Evolutionary conservation across 2,113 vertebrate genomes (phyloP).

Genomic region (Prietella phreatophila): DNA sequence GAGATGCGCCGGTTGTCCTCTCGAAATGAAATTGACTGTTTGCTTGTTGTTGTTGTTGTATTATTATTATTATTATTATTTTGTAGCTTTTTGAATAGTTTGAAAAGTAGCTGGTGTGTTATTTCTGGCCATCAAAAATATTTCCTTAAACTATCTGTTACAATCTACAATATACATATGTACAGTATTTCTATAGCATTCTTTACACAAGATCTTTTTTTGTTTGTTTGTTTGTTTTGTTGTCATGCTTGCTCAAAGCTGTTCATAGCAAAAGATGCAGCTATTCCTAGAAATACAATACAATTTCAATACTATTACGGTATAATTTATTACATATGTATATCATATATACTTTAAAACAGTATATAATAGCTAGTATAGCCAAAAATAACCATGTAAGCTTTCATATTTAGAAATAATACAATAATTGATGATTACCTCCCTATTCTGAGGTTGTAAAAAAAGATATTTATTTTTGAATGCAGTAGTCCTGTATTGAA

Average conservation of each 20-base stretch:
- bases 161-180: slow-evolving; percentile 44
- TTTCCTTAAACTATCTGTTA: not conserved
- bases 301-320: slow-evolving; percentile 49
- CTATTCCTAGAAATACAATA: slow-evolving; percentile 30
- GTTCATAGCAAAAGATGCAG: slow-evolving; percentile 60
- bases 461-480: slow-evolving; percentile 64
- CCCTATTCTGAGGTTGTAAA: slow-evolving; percentile 57
- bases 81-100: not conserved
- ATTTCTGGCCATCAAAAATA: not conserved
- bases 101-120: not conserved
- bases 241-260: slow-evolving; percentile 62
- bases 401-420: slow-evolving; percentile 57
- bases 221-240: slow-evolving; percentile 21
- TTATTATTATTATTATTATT: not conserved
- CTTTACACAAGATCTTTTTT: slow-evolving; percentile 58
- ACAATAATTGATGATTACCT: slow-evolving; percentile 44
- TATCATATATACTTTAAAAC: slow-evolving; percentile 52
- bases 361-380: slow-evolving; percentile 49
- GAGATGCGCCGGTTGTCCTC: slow-evolving; percentile 38
- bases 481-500: slow-evolving; percentile 29
- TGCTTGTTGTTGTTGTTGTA: not conserved
- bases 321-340: slow-evolving; percentile 55
- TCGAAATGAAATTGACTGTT: slow-evolving; percentile 26
- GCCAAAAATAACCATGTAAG: slow-evolving; percentile 38
- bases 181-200: slow-evolving; percentile 65